Base-by-base conservation (phyloP, 92 coral and sea anemone species). In the Blastomussa wellsi region DNA sequence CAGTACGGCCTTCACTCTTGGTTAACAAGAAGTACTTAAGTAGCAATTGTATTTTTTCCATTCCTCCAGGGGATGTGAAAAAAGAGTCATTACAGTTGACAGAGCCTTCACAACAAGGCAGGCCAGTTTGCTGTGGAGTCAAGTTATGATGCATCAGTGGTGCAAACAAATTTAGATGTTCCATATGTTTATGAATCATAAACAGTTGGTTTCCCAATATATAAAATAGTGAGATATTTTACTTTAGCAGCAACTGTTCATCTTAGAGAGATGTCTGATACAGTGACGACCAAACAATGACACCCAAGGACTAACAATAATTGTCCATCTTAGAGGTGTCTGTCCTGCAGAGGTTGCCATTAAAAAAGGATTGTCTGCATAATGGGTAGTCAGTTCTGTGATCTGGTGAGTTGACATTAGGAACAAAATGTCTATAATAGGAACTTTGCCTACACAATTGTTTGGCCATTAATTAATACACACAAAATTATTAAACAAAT, bases 91-190 rank as follows among this genome's bases (percentile, higher is more conserved):
- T 81, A 35, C 77, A 81, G 73, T 52, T 81, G 49, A 68, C 76
- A 47, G 85, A 81, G 42, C n/a, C 65, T n/a, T 29, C 60, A 6
- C 77, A 17, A 49, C 77, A 68, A 20, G 77, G 77, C 49, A 49
- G 76, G 31, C 19, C 65, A 2, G 9, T 55, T 14, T 81, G 85
- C 66, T 81, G 85, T 81, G 84, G 84, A 9, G 6, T 68, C 9
- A 69, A 39, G 64, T 70, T 81, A 67, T 81, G 67, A 81, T 22
- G 24, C 47, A 78, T 7, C 48, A 20, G 42, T 15, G 24, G 39
- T 64, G 44, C 22, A 62, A 22, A 42, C 24, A 24, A 41, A 47
- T 66, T 64, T 36, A 5, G 31, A 24, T 13, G 35, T 10, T 69
- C 24, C 28, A 17, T 29, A 17, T 15, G 31, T 29, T 68, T 8